Evolutionary conservation across 1,140 invertebrate species (phyloP).

Genomic region (Tribolium castaneum): DNA sequence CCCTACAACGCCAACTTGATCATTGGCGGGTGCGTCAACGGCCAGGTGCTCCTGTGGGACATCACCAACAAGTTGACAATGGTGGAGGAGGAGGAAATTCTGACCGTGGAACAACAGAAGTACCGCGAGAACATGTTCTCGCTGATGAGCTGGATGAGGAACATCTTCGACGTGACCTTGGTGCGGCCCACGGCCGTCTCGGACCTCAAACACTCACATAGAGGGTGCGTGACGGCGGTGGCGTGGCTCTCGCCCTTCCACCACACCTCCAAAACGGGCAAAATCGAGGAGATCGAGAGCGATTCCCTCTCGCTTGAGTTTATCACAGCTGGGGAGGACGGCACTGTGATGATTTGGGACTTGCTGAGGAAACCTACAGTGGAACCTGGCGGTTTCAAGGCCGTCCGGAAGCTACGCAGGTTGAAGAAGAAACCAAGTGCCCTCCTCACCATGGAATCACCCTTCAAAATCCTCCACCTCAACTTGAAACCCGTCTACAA

Average conservation of each 20-base stretch:
- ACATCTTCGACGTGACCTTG: slow-evolving; percentile 67
- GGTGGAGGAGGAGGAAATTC: slow-evolving; percentile 70
- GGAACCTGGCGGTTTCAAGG: slow-evolving; percentile 63
- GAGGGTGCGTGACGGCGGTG: slow-evolving; percentile 71
- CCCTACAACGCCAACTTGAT: slow-evolving; percentile 76
- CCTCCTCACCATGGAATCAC: slow-evolving; percentile 68
- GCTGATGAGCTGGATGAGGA: slow-evolving; percentile 77
- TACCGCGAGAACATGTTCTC: slow-evolving; percentile 71
- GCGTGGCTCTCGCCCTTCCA: slow-evolving; percentile 73
- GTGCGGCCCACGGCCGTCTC: slow-evolving; percentile 72
- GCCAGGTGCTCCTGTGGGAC: slow-evolving; percentile 80
- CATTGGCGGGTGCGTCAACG: slow-evolving; percentile 77
- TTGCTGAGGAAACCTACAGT: slow-evolving; percentile 65
- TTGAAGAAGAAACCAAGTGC: slow-evolving; percentile 67
- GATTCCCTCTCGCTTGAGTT: slow-evolving; percentile 71
- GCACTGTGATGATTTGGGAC: slow-evolving; percentile 78
- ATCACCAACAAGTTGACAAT: slow-evolving; percentile 74
- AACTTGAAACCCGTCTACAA: slow-evolving; percentile 71
- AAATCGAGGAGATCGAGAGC: slow-evolving; percentile 63
- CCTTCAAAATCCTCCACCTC: slow-evolving; percentile 68
- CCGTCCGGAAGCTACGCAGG: slow-evolving; percentile 65
- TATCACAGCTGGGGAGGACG: slow-evolving; percentile 73
- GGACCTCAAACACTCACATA: slow-evolving; percentile 71
- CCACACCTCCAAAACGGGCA: slow-evolving; percentile 71
- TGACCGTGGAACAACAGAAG: slow-evolving; percentile 72